Base-by-base conservation (phyloP, 2,888 invertebrate species). In the Phytoseiulus persimilis region DNA sequence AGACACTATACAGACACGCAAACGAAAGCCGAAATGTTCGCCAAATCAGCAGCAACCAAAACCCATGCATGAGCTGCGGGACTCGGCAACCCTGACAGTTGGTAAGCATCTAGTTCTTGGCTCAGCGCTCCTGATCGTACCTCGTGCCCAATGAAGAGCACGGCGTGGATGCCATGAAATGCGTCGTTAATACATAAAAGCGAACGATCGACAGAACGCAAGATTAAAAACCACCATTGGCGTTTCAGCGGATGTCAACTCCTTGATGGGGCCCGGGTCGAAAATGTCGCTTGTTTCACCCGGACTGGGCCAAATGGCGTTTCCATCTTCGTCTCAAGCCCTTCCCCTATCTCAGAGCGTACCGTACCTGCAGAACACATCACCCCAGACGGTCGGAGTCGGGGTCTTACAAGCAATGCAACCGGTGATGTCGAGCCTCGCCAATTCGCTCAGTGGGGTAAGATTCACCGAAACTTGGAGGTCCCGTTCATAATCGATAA, bases 1-100 rank as follows among this genome's bases (percentile, higher is more conserved):
- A 92, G 98, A 98, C 93, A 97, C 97, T 83, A 98, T 98, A 92
- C 98, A 90, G 89, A 97, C 97, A 28, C 94, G 97, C 91, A 97
- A 97, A 92, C 94, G 97, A 90, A 97, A 97, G 92, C 96, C 96
- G 0, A 96, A 96, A 89, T 46, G 39, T 65, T 65, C 46, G 28
- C 83, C 65, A 32, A 89, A 87, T 87, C 87, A 87, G 33, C 39
- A 45, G n/a, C 87, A 87, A 9, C 39, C 39, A 11, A 33, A 87
- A 33, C 33, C 32, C 9, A 31, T 32, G 33, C 87, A 87, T 33
- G 87, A 39, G n/a, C 87, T 32, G 28, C 32, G 39, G 11, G 87
- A 31, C 9, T 32, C 87, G 0, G 14, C 87, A 33, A 87, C 87
- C 39, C 33, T 87, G 32, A 87, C 87, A 39, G 87, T 87, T 14